phyloP scores from a whole-genome alignment of 2,888 invertebrate species.

The Platyscelio sp. region DNA sequence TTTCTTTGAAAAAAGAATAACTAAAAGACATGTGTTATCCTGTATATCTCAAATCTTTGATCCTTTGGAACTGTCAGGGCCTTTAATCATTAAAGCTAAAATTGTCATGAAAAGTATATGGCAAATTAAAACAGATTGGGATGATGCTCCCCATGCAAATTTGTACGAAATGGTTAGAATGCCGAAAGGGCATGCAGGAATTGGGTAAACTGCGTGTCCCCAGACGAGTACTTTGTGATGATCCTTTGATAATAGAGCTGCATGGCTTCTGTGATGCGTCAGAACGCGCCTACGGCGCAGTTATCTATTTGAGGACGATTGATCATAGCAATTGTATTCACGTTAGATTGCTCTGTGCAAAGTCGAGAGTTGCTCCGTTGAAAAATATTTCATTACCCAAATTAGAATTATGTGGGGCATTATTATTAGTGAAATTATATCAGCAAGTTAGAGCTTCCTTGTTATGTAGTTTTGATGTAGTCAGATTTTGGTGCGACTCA shows the following conservation, averaged over 20 bases:
- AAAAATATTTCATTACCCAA: constrained; percentile 12
- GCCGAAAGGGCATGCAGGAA: constrained; percentile 24
- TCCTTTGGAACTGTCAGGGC: constrained; percentile 1
- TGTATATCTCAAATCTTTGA: constrained; percentile 1
- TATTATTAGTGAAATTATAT: not conserved
- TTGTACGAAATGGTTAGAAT: not conserved
- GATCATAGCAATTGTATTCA: not conserved
- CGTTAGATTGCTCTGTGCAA: not conserved
- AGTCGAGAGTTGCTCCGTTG: constrained; percentile 23
- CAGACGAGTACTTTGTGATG: constrained; percentile 33
- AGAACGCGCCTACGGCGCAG: constrained; percentile 19
- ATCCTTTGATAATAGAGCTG: constrained; percentile 38
- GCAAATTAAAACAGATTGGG: not conserved
- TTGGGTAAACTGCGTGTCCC: constrained; percentile 55
- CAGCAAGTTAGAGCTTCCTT: not conserved
- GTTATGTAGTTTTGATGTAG: constrained; percentile 2
- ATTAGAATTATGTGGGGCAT: constrained; percentile 14
- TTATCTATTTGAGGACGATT: constrained; percentile 1
- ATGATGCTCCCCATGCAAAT: not conserved
- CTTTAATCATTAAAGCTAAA: not conserved
- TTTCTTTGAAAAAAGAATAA: not conserved
- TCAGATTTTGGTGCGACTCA: constrained; percentile 72
- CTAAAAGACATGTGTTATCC: not conserved
- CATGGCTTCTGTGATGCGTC: constrained; percentile 65
- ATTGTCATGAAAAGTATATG: not conserved